Conservation (phyloP, 37 sponge, comb jelly and placozoan species). For the Aphrocallistes beatrix region DNA sequence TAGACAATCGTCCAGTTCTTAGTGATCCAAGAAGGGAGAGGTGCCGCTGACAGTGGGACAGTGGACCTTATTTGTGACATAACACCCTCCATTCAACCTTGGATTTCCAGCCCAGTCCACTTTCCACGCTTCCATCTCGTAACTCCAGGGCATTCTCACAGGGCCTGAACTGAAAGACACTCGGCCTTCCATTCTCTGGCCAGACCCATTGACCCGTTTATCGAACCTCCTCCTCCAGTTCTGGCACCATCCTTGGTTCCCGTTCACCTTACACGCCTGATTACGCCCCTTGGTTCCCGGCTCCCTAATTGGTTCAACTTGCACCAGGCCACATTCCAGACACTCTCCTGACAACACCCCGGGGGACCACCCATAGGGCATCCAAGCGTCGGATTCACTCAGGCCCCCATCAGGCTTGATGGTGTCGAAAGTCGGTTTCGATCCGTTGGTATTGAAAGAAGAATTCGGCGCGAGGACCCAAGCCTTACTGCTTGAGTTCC, state of each 20-base stretch:
- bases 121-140: conserved; percentile 33
- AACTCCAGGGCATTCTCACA: conserved; percentile 31
- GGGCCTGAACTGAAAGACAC: conserved; percentile 21
- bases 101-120: conserved; percentile 23
- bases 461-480: conserved; percentile 24
- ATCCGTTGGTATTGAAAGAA: conserved; percentile 38
- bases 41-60: background rate
- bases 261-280: conserved; percentile 33
- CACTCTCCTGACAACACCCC: conserved; percentile 30
- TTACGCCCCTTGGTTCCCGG: too few species aligned
- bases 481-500: background rate
- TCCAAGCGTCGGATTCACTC: conserved; percentile 17
- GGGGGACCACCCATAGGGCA: too few species aligned
- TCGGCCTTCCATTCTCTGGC: conserved; percentile 23
- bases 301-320: conserved; percentile 32
- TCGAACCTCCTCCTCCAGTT: conserved; percentile 31
- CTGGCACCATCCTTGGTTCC: conserved; percentile 32
- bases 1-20: too few species aligned
- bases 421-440: conserved; percentile 20
- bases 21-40: too few species aligned
- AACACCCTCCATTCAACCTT: conserved; percentile 12
- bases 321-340: conserved; percentile 30
- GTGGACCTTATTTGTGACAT: conserved; percentile 21
- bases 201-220: conserved; percentile 35
- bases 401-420: conserved; percentile 27